Conservation (phyloP, 2,797 vertebrate species). For the Cyprinodon diabolis region DNA sequence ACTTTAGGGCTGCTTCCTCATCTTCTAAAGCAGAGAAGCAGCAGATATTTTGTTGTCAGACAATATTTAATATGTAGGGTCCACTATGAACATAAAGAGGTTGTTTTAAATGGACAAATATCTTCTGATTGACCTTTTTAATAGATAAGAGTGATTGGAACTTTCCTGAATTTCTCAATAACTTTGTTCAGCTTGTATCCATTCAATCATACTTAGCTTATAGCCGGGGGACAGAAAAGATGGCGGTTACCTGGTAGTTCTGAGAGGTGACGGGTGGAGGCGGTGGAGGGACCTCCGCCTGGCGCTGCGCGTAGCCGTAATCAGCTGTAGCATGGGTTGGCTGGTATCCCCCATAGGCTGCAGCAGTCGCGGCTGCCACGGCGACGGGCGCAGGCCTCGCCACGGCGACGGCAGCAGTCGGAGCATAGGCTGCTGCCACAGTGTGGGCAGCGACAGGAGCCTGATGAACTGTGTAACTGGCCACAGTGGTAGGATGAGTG, state of each 20-base stretch:
- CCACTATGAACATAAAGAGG: too few species aligned
- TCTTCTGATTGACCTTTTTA: too few species aligned
- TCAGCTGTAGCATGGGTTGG: slow-evolving; percentile 91
- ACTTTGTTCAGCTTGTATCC: neutral
- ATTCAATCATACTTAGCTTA: neutral
- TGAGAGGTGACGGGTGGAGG: slow-evolving; percentile 96
- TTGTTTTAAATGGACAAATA: too few species aligned
- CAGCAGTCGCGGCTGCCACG: slow-evolving; percentile 92
- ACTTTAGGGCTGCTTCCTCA: neutral
- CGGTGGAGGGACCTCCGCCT: slow-evolving; percentile 94
- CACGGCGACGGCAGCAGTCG: slow-evolving; percentile 91
- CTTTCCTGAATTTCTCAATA: neutral
- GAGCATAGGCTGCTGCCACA: slow-evolving; percentile 94
- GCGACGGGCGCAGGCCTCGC: slow-evolving; percentile 92
- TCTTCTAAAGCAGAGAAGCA: neutral
- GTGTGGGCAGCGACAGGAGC: slow-evolving; percentile 95
- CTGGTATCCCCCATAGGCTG: slow-evolving; percentile 93
- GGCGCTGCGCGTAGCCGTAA: slow-evolving; percentile 94
- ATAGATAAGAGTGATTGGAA: too few species aligned
- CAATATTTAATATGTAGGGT: neutral
- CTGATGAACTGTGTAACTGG: slow-evolving; percentile 98
- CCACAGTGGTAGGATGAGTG: slow-evolving; percentile 97
- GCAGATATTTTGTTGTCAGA: neutral
- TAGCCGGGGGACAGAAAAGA: too few species aligned
- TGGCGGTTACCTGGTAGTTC: slow-evolving; percentile 91